Evolutionary conservation across 1,140 invertebrate genomes (phyloP).

Genomic region (Meloidogyne hapla): DNA sequence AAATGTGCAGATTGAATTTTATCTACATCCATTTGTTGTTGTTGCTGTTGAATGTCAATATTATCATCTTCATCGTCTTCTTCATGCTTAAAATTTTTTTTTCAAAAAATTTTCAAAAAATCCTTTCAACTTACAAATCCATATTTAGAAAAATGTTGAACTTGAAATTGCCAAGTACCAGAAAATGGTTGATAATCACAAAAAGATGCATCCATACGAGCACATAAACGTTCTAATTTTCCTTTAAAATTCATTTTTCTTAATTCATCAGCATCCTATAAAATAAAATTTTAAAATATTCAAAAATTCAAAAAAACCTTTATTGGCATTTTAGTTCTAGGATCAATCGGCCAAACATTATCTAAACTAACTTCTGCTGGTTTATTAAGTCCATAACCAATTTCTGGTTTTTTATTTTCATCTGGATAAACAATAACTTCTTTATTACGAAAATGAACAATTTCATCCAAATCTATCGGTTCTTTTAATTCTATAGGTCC

Average conservation of each 20-base stretch:
- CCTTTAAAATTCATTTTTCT: conserved; percentile 81
- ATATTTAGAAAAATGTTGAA: conserved; percentile 90
- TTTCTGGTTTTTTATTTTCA: conserved; percentile 73
- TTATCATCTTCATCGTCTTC: conserved; percentile 47
- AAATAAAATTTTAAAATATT: conserved; percentile 25
- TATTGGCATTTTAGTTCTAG: conserved; percentile 77
- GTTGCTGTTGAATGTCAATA: neutral
- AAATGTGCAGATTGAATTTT: neutral
- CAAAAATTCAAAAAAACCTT: conserved; percentile 67
- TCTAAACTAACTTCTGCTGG: conserved; percentile 86
- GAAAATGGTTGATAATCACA: conserved; percentile 90
- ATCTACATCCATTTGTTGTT: neutral
- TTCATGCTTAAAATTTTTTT: conserved; percentile 69
- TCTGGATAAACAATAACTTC: conserved; percentile 73
- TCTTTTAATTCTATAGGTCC: conserved; percentile 58
- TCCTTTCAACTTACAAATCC: conserved; percentile 74
- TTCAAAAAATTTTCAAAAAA: conserved; percentile 36
- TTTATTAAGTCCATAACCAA: conserved; percentile 84
- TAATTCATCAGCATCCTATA: conserved; percentile 73
- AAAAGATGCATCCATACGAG: conserved; percentile 82
- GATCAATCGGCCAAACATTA: conserved; percentile 88
- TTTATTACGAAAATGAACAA: conserved; percentile 71
- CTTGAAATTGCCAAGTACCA: conserved; percentile 87
- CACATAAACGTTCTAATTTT: conserved; percentile 79
- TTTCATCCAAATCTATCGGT: conserved; percentile 50